These are phyloP conservation scores for Dicyema japonicum DNA, from an alignment of 1,140 invertebrate species.

Conservation along the genomic window DNA sequence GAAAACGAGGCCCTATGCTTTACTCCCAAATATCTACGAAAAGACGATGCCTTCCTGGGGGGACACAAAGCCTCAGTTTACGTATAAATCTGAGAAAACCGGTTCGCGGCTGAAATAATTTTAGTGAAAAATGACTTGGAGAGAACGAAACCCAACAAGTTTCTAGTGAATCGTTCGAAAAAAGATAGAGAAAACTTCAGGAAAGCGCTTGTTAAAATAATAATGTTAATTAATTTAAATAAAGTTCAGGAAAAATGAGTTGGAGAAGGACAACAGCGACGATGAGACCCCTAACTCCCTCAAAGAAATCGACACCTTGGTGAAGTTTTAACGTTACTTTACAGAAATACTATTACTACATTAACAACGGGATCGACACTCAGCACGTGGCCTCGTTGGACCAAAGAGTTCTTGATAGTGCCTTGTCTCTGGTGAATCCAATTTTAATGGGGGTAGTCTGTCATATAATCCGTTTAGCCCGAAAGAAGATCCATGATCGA, in stretches of 20 bases:
- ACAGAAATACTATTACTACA: conserved; percentile 48
- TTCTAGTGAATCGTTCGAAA: too few relatives aligned
- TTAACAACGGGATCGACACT: conserved; percentile 50
- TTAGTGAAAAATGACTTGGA: too few relatives aligned
- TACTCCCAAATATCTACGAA: too few relatives aligned
- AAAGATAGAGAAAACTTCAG: conserved; percentile 46
- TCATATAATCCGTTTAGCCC: background rate
- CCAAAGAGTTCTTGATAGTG: conserved; percentile 22
- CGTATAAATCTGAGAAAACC: too few relatives aligned
- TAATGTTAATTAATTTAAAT: conserved; percentile 21
- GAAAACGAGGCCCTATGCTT: too few relatives aligned
- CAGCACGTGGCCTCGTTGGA: conserved; percentile 43
- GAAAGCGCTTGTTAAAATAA: conserved; percentile 35
- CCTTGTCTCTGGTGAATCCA: conserved; percentile 17
- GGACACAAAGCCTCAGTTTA: too few relatives aligned
- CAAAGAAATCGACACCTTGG: conserved; percentile 1
- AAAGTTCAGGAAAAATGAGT: conserved; percentile 1
- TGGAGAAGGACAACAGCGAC: background rate
- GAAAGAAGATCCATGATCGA: conserved; percentile 9
- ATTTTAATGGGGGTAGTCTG: conserved; percentile 9
- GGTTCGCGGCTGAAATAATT: too few relatives aligned
- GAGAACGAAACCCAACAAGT: too few relatives aligned
- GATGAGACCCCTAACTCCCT: background rate
- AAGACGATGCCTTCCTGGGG: too few relatives aligned
- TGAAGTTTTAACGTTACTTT: conserved; percentile 3